Conservation (phyloP, 53 echinoderm and acorn worm species). For the Echinometra lucunter region DNA sequence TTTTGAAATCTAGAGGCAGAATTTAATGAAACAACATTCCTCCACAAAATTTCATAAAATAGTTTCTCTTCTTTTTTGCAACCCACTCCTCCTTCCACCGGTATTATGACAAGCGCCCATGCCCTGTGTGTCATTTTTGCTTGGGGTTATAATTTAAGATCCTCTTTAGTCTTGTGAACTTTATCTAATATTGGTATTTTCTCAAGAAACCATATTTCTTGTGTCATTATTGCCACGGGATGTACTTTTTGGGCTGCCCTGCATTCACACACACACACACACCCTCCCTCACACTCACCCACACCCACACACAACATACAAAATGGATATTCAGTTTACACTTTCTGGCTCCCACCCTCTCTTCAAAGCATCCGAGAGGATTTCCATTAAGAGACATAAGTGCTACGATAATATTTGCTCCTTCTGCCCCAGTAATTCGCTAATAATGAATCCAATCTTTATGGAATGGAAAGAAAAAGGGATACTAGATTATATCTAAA, state of each 20-base stretch:
- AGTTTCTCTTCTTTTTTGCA: neutral
- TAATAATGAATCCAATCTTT: slow-evolving; percentile 26
- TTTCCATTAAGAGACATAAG: slow-evolving; percentile 9
- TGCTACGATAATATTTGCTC: slow-evolving; percentile 60
- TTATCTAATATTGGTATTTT: slow-evolving; percentile 55
- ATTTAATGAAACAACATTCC: slow-evolving; percentile 57
- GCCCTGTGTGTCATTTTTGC: slow-evolving; percentile 28
- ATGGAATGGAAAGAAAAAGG: neutral
- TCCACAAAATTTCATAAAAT: slow-evolving; percentile 38
- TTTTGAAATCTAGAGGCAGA: slow-evolving; percentile 59
- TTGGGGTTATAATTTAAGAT: slow-evolving; percentile 29
- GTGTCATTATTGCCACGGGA: slow-evolving; percentile 40
- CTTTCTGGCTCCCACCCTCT: neutral
- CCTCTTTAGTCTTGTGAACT: slow-evolving; percentile 31
- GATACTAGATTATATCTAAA: slow-evolving; percentile 42
- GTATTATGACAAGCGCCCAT: slow-evolving; percentile 47
- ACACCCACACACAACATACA: too few relatives aligned
- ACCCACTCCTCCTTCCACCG: neutral
- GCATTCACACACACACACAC: neutral
- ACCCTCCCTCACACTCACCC: too few relatives aligned
- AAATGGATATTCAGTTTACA: slow-evolving; percentile 3
- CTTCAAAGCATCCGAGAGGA: slow-evolving; percentile 35
- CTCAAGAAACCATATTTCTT: slow-evolving; percentile 58
- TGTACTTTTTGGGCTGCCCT: slow-evolving; percentile 32
- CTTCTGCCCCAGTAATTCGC: slow-evolving; percentile 35